phyloP scores from a whole-genome alignment of 2,113 vertebrate genomes.

The Pteropus alecto region DNA sequence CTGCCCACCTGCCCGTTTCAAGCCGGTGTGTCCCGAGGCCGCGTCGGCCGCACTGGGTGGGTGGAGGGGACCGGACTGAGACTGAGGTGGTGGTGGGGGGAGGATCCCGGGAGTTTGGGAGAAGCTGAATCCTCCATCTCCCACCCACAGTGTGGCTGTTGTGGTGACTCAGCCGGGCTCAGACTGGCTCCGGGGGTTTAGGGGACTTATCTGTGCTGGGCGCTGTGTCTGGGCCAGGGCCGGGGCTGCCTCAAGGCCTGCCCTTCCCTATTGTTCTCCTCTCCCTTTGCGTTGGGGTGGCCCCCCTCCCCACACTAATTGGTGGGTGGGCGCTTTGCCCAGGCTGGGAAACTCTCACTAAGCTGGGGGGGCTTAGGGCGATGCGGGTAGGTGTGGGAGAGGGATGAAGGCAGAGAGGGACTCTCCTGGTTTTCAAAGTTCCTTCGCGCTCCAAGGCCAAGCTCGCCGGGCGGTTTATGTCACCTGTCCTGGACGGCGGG shows the following conservation, averaged over 20 bases:
- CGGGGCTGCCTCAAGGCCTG: constrained; percentile 23
- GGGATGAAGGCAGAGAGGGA: constrained; percentile 8
- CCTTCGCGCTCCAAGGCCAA: not conserved
- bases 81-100: not conserved
- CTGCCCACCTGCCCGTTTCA: not conserved
- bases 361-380: constrained; percentile 73
- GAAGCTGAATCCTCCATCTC: constrained; percentile 62
- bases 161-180: constrained; percentile 74
- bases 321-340: constrained; percentile 70
- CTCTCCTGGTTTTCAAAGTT: constrained; percentile 25
- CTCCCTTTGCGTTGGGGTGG: not conserved
- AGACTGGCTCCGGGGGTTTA: constrained; percentile 79
- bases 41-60: not conserved
- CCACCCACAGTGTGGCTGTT: constrained; percentile 73
- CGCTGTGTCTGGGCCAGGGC: constrained; percentile 71
- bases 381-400: constrained; percentile 27
- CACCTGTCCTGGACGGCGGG: not conserved
- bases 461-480: not conserved
- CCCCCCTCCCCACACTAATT: constrained; percentile 63
- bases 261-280: constrained; percentile 54
- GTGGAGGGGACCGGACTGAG: not conserved
- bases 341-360: constrained; percentile 60
- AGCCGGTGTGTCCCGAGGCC: not conserved
- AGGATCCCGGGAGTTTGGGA: constrained; percentile 67
- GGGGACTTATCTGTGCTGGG: constrained; percentile 74